phyloP scores from a whole-genome alignment of 2,797 vertebrate species.

The Thamnophis elegans region DNA sequence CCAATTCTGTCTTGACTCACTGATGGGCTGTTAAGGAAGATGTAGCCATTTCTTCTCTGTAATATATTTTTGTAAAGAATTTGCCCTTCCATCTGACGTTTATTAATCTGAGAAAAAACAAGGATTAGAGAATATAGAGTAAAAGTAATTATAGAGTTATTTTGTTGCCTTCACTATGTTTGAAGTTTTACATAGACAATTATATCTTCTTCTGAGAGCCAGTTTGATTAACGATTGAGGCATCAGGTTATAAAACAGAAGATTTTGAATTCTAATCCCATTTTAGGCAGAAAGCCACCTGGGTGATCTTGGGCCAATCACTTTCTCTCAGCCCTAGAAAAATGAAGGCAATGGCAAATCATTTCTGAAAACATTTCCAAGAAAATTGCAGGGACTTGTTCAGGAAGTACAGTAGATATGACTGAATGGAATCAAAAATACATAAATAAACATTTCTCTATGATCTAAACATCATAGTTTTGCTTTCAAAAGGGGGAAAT shows the following conservation, averaged over 20 bases:
- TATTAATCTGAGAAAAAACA: not conserved
- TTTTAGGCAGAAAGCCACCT: not conserved
- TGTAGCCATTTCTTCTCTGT: conserved; percentile 16
- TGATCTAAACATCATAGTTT: not conserved
- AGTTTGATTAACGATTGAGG: not conserved
- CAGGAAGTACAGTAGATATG: not conserved
- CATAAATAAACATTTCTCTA: no score
- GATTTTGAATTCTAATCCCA: not conserved
- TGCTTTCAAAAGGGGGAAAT: not conserved
- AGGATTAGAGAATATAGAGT: conserved; percentile 6
- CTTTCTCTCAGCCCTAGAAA: not conserved
- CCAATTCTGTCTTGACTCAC: conserved; percentile 2
- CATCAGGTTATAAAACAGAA: not conserved
- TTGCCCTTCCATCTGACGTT: conserved; percentile 17
- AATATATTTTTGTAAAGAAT: conserved; percentile 1
- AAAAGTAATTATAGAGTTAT: conserved; percentile 20
- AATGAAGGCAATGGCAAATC: not conserved
- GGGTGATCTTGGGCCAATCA: not conserved
- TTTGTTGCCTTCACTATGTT: conserved; percentile 24
- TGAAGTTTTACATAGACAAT: not conserved
- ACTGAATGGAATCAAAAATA: not conserved
- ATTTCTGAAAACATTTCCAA: not conserved
- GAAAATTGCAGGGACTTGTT: not conserved
- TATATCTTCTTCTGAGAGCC: not conserved
- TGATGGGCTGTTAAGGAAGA: not conserved